Percentiles rank a stretch among this genome's conserved stretches.
Conservation (phyloP, 2,797 vertebrate genomes). For the Acropternis orthonyx region DNA sequence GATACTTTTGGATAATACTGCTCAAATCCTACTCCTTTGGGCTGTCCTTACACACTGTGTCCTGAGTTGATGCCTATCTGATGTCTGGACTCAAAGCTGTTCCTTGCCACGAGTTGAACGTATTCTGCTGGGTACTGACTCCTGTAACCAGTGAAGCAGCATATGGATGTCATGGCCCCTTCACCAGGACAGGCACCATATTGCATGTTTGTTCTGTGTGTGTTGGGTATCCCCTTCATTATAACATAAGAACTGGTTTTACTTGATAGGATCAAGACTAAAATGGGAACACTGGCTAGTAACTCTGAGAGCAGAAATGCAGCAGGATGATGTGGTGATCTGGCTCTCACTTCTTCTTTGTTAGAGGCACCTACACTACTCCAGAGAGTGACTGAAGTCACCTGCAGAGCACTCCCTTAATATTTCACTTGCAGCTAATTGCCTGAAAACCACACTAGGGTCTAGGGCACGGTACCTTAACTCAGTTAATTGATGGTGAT, state of each 20-base stretch:
- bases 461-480: not conserved
- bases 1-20: not conserved
- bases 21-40: not conserved
- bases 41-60: not conserved
- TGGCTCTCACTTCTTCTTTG: not conserved
- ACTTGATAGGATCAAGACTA: not conserved
- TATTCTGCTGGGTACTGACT: not conserved
- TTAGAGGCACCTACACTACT: not conserved
- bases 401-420: not conserved
- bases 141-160: not conserved
- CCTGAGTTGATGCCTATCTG: not conserved
- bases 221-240: not conserved
- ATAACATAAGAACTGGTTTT: not conserved
- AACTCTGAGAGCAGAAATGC: not conserved
- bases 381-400: not conserved
- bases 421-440: not conserved
- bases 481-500: conserved; percentile 1
- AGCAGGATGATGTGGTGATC: not conserved
- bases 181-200: not conserved
- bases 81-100: not conserved
- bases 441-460: not conserved
- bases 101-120: not conserved
- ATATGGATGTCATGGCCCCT: not conserved
- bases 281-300: not conserved
- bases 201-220: not conserved